phyloP scores from a whole-genome alignment of 2,888 invertebrate species.

The Phalera bucephala region DNA sequence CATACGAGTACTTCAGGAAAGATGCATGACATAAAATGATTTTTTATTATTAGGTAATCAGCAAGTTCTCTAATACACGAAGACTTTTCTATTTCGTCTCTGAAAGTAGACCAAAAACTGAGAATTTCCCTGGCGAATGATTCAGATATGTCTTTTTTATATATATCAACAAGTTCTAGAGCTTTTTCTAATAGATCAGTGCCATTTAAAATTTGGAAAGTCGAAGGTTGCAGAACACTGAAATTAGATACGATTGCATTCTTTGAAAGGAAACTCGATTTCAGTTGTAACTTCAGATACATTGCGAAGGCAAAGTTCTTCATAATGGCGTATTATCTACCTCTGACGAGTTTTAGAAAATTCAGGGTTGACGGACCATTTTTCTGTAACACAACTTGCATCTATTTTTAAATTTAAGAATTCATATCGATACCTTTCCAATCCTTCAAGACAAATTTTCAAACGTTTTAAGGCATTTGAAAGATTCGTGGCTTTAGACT shows the following conservation, averaged over 20 bases:
- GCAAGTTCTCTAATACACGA: slow-evolving; percentile 3
- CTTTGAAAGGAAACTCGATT: slow-evolving; percentile 18
- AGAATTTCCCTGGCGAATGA: slow-evolving; percentile 14
- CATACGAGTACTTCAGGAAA: slow-evolving; percentile 12
- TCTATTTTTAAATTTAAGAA: slow-evolving; percentile 25
- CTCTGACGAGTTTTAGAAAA: slow-evolving; percentile 18
- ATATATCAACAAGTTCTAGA: slow-evolving; percentile 15
- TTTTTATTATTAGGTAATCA: slow-evolving; percentile 1
- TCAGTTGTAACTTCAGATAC: slow-evolving; percentile 23
- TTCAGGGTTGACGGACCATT: slow-evolving; percentile 20
- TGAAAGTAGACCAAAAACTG: slow-evolving; percentile 2
- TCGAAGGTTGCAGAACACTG: slow-evolving; percentile 17
- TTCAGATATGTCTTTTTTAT: slow-evolving; percentile 14
- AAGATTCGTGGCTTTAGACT: slow-evolving; percentile 20
- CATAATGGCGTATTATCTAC: slow-evolving; percentile 24
- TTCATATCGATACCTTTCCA: slow-evolving; percentile 22
- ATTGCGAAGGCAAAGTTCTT: slow-evolving; percentile 24
- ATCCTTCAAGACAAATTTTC: slow-evolving; percentile 19
- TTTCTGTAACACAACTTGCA: slow-evolving; percentile 22
- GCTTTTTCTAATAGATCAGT: slow-evolving; percentile 17
- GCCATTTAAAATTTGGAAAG: slow-evolving; percentile 13
- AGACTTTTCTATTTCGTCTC: slow-evolving; percentile 5
- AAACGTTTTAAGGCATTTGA: slow-evolving; percentile 18
- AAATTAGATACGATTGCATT: slow-evolving; percentile 19
- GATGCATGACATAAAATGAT: slow-evolving; percentile 10